Conservation (phyloP, 2,113 vertebrate genomes). For the Chloropsis hardwickii region DNA sequence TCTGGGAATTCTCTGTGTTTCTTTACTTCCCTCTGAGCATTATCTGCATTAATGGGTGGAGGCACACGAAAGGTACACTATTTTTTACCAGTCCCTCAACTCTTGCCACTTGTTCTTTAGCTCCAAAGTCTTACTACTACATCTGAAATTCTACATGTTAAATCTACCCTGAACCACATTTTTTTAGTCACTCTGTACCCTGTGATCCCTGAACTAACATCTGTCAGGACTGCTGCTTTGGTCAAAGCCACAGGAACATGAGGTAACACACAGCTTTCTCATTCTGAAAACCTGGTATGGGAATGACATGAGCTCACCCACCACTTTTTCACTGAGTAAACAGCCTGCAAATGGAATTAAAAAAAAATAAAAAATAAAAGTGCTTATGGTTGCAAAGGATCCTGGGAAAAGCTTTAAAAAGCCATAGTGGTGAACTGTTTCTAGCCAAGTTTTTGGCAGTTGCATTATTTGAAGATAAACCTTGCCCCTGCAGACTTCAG, state of each 20-base stretch:
- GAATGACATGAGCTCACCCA: conserved; percentile 33
- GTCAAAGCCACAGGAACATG: conserved; percentile 19
- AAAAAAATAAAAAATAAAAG: neutral
- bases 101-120: neutral
- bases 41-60: neutral
- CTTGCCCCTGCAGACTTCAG: neutral
- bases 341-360: neutral
- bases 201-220: conserved; percentile 7
- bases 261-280: conserved; percentile 23
- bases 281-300: neutral
- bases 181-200: neutral
- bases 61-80: neutral
- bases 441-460: neutral
- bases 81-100: neutral
- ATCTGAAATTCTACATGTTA: neutral
- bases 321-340: conserved; percentile 15
- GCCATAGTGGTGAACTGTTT: neutral
- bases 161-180: neutral
- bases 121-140: neutral
- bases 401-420: neutral
- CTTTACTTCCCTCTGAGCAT: neutral
- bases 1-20: neutral
- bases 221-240: neutral
- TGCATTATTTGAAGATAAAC: neutral
- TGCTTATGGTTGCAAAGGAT: neutral